Evolutionary conservation across 1,140 invertebrate species (phyloP).

Genomic region (Epicauta chinensis): DNA sequence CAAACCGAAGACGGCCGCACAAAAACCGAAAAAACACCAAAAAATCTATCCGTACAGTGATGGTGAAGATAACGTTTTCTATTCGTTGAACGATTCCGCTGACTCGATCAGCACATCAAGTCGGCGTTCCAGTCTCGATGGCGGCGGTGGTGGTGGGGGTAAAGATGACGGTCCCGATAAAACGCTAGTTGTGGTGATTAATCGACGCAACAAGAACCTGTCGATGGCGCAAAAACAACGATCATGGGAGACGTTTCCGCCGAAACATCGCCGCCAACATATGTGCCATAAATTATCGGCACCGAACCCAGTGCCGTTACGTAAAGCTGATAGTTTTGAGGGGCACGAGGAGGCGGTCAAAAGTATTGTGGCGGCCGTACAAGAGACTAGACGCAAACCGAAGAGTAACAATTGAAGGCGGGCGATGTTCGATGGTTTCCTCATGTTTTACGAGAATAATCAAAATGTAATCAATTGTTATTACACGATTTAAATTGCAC

Average conservation of each 20-base stretch:
- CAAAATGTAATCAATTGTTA: too few species aligned
- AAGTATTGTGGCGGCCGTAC: slow-evolving; percentile 62
- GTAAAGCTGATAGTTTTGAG: slow-evolving; percentile 34
- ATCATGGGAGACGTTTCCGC: slow-evolving; percentile 62
- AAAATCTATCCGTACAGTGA: slow-evolving; percentile 54
- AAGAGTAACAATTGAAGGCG: slow-evolving; percentile 31
- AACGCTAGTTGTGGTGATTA: slow-evolving; percentile 42
- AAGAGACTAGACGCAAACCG: slow-evolving; percentile 54
- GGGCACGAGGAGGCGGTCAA: slow-evolving; percentile 65
- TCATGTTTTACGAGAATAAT: too few species aligned
- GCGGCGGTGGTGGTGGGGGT: slow-evolving; percentile 30
- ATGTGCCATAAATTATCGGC: slow-evolving; percentile 36
- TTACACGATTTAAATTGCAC: too few species aligned
- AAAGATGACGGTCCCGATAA: slow-evolving; percentile 32
- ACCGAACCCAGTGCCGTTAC: slow-evolving; percentile 25
- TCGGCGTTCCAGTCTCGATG: slow-evolving; percentile 46
- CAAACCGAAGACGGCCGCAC: slow-evolving; percentile 35
- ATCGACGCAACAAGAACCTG: slow-evolving; percentile 42
- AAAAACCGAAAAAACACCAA: slow-evolving; percentile 16
- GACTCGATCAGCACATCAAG: slow-evolving; percentile 38
- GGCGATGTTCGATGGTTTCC: too few species aligned
- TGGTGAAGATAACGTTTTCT: slow-evolving; percentile 55
- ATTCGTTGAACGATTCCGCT: slow-evolving; percentile 41
- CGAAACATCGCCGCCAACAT: slow-evolving; percentile 41
- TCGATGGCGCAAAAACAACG: slow-evolving; percentile 54